Evolutionary conservation across 2,888 invertebrate genomes (phyloP), one percentile per base, ranked within the genome.

Genomic region (Caenorhabditis sp.): DNA sequence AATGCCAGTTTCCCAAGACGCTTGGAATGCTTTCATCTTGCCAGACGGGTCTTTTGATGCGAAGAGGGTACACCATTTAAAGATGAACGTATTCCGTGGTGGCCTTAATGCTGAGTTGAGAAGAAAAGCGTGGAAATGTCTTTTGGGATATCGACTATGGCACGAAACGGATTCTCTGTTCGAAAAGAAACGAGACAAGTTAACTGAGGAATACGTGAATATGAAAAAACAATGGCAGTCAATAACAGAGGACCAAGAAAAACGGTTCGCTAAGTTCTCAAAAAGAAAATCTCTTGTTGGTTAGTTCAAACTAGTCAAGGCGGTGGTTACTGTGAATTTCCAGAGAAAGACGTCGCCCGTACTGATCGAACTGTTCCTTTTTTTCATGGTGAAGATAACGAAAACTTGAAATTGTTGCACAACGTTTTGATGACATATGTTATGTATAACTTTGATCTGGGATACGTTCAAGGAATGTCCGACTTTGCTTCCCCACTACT

Each of bases 371-470:
- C 95, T 0, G 95, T 96, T 89, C 95, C 95, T 8, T 98, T 95
- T 93, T 99, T 95, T 92, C 95, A 96, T n/a, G 98, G 97, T 0
- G 97, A 97, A 83, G 94, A 96, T 88, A 98, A 98, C 92, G 95
- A 95, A 0, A 97, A 98, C 92, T 93, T 98, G 67, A 93, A 94
- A 74, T 94, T 95, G 15, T 93, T 99, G 2, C 95, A 96, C 88
- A 97, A 98, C 91, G 96, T 99, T 86, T 94, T 99, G 2, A 96
- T 98, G 96, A 98, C 98, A 0, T 99, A 98, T 92, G 95, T 97
- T 47, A 98, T 98, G 98, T 98, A 97, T 92, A 97, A 98, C 93
- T 98, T 98, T 92, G 98, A 99, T 93, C 93, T 99, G 88, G 98
- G 94, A 40, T 94, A 94, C 89, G 93, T 96, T 0, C 96, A 97